Percentiles rank a stretch among this genome's conserved stretches.
Conservation (phyloP, 2,888 invertebrate species). For the Pteria penguin region DNA sequence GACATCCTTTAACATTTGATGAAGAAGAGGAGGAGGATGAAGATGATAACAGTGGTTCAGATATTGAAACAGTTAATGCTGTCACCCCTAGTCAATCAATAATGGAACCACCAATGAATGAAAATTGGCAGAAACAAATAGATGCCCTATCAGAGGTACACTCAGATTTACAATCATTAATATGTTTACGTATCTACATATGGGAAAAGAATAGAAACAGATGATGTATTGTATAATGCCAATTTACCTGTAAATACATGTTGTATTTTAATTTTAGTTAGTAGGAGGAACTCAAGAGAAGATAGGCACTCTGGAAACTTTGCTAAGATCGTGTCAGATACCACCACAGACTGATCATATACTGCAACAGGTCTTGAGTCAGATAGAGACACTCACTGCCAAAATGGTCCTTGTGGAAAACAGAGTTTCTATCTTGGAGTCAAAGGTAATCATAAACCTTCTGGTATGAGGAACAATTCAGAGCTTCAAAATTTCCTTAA, state of each 20-base stretch:
- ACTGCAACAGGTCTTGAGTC: constrained; percentile 3
- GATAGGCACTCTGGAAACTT: constrained; percentile 14
- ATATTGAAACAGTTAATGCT: constrained; percentile 39
- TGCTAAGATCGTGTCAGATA: neutral
- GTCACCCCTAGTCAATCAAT: constrained; percentile 32
- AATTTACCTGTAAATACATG: no score
- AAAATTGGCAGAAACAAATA: no score
- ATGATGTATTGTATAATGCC: no score
- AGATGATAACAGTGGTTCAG: constrained; percentile 3
- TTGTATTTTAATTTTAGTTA: no score
- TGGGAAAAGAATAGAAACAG: no score
- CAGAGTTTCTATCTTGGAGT: constrained; percentile 58
- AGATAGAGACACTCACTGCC: constrained; percentile 55
- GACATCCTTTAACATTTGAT: no score
- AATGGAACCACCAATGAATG: constrained; percentile 32
- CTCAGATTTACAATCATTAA: no score
- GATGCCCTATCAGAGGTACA: no score
- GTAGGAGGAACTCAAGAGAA: constrained; percentile 4
- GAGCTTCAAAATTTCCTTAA: neutral
- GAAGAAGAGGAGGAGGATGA: constrained; percentile 20
- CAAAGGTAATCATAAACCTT: constrained; percentile 50
- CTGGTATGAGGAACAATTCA: neutral
- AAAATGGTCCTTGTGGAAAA: constrained; percentile 60
- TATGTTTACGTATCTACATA: no score
- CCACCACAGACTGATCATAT: constrained; percentile 1